Conservation (phyloP, 2,888 invertebrate genomes). For the Acleris literana region DNA sequence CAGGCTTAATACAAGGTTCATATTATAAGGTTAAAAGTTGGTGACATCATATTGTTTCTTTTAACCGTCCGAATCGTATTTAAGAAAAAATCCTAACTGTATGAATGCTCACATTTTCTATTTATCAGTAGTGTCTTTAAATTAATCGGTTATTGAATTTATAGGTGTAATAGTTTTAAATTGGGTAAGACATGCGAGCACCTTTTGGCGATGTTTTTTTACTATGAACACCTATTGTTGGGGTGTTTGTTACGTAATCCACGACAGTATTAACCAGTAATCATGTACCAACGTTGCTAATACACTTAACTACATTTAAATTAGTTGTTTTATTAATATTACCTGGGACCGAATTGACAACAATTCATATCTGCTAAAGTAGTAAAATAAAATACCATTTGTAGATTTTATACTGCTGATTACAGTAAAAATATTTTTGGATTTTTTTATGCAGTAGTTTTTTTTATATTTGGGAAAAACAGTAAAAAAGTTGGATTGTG, state of each 20-base stretch:
- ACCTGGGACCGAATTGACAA: not conserved
- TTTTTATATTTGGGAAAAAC: too few species aligned
- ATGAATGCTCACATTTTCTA: constrained; percentile 80
- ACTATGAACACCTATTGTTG: constrained; percentile 64
- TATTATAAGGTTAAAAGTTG: too few species aligned
- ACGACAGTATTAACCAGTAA: constrained; percentile 82
- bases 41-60: too few species aligned
- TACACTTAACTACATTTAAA: constrained; percentile 83
- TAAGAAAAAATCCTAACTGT: constrained; percentile 66
- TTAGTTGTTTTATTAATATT: constrained; percentile 47
- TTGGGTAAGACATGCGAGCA: constrained; percentile 68
- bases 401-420: too few species aligned
- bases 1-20: too few species aligned
- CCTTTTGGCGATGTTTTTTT: constrained; percentile 72
- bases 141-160: constrained; percentile 77
- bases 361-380: too few species aligned
- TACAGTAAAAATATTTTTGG: too few species aligned
- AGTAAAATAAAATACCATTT: too few species aligned
- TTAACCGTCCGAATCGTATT: too few species aligned
- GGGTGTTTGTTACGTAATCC: constrained; percentile 68
- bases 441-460: too few species aligned
- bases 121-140: constrained; percentile 73
- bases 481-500: too few species aligned
- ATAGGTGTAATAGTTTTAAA: constrained; percentile 76
- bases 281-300: constrained; percentile 84